Evolutionary conservation across 64 coral and sea anemone genomes (phyloP), one percentile per base, ranked within the genome.

Genomic region (Montipora cactus): DNA sequence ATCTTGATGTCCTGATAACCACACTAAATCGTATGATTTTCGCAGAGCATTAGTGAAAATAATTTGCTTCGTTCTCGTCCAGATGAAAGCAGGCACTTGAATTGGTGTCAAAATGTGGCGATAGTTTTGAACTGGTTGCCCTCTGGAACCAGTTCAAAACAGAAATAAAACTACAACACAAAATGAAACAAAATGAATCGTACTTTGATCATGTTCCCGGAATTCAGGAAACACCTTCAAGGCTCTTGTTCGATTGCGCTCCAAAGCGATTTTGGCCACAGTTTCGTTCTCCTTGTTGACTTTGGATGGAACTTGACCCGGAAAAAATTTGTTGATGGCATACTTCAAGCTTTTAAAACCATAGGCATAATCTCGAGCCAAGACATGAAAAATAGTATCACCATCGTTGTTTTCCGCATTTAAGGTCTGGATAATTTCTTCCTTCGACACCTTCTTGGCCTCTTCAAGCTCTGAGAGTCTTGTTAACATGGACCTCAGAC

Each of bases 301-400:
- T 72, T 49, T 86, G 19, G 64, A 86, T 2, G 82, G 82, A 16
- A 86, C 64, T 86, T 72, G 44, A 22, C 82, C 82, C 5, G 62
- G 45, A 49, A 86, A 86, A 47, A 86, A 86, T 13, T n/a, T 70
- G 8, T 86, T 72, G 44, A 86, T 18, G n/a, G 68, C 67, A 49
- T 86, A 44, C 20, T 86, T 86, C 82, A 86, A 71, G n/a, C 62
- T 86, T 11, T 71, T 86, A 18, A 86, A 86, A 19, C 82, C 82
- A 50, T n/a, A 86, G 5, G 66, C 82, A 48, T 86, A 86, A 86
- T 86, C 82, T 18, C 82, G 64, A 18, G 82, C 82, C 64, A 86
- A 70, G 45, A 86, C 47, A 44, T 86, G 82, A 18, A 86, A 72
- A 71, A 86, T 86, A 16, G 82, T 86, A 51, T 86, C 82, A 20